Percentiles rank a stretch among this genome's conserved stretches.
Conservation (phyloP, 1,140 invertebrate species). For the Brachionus rubens region DNA sequence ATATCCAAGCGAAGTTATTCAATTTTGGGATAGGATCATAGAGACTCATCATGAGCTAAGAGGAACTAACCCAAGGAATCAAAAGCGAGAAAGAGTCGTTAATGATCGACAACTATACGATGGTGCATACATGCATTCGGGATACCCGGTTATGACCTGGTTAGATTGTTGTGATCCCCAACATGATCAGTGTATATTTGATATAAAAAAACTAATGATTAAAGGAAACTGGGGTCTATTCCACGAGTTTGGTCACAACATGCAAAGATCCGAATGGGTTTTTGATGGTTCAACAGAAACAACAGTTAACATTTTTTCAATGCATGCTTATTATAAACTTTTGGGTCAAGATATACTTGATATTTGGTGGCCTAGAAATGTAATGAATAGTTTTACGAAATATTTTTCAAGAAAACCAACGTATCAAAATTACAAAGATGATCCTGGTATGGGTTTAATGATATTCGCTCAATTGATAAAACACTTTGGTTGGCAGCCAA, state of each 20-base stretch:
- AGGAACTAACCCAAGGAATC: constrained; percentile 44
- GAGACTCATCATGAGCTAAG: constrained; percentile 47
- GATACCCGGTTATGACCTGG: constrained; percentile 50
- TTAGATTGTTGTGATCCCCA: constrained; percentile 48
- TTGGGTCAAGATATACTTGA: constrained; percentile 47
- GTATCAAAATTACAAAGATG: constrained; percentile 43
- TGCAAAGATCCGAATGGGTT: constrained; percentile 48
- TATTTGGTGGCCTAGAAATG: constrained; percentile 47
- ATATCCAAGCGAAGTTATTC: constrained; percentile 46
- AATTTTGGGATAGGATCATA: constrained; percentile 48
- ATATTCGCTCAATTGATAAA: constrained; percentile 48
- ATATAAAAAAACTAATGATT: constrained; percentile 28
- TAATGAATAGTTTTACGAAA: constrained; percentile 4
- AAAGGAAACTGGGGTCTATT: constrained; percentile 50
- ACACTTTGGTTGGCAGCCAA: constrained; percentile 47
- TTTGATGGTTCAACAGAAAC: constrained; percentile 50
- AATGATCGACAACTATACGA: constrained; percentile 48
- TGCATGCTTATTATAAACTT: constrained; percentile 50
- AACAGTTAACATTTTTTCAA: constrained; percentile 51
- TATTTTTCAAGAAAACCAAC: constrained; percentile 39
- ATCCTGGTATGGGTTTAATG: constrained; percentile 47
- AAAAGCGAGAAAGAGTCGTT: constrained; percentile 48
- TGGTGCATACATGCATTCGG: constrained; percentile 51
- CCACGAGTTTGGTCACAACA: constrained; percentile 48
- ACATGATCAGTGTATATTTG: constrained; percentile 46